phyloP scores from a whole-genome alignment of 2,888 invertebrate species.

The Drosophila subsilvestris region DNA sequence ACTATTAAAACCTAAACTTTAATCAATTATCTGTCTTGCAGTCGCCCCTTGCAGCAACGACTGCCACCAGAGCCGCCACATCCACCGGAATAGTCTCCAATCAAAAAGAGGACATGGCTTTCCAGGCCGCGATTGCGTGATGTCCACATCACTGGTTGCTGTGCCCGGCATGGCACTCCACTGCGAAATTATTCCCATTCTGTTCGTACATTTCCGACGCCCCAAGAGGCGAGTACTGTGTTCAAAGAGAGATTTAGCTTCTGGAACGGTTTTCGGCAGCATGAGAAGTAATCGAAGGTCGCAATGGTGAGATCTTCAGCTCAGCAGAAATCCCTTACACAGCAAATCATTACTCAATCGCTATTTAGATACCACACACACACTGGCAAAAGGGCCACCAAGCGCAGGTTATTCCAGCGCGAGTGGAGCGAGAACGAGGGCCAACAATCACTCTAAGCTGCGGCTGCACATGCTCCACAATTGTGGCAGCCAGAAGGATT shows the following conservation, averaged over 20 bases:
- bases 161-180: too few species aligned
- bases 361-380: conserved; percentile 46
- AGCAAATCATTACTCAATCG: too few species aligned
- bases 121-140: not conserved
- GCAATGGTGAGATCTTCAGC: too few species aligned
- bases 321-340: too few species aligned
- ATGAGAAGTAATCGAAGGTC: too few species aligned
- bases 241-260: too few species aligned
- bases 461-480: conserved; percentile 85
- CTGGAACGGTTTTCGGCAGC: too few species aligned
- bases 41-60: not conserved
- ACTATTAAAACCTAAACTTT: too few species aligned
- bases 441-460: conserved; percentile 83
- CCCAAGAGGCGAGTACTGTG: not conserved
- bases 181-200: not conserved
- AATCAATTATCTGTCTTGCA: not conserved
- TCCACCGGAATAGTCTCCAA: not conserved
- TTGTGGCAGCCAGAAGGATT: too few species aligned
- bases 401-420: conserved; percentile 85
- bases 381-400: conserved; percentile 85
- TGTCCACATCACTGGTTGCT: not conserved
- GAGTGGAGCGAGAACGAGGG: conserved; percentile 82
- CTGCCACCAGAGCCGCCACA: not conserved
- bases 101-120: not conserved
- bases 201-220: not conserved